Evolutionary conservation across 2,888 invertebrate genomes (phyloP).

Genomic region (Dryococelus australis): DNA sequence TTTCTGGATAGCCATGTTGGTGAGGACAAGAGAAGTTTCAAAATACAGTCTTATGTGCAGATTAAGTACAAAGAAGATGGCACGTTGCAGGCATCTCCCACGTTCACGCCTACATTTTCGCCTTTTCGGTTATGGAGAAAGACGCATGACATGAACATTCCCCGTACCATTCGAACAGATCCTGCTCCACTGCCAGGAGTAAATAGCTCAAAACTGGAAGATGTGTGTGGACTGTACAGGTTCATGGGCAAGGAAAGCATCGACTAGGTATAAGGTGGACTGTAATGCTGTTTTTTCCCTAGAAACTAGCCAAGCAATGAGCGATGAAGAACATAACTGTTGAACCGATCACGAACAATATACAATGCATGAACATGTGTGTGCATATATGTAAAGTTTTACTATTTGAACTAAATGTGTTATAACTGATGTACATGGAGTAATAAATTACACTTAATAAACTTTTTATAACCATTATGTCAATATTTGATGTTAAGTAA

Average conservation of each 20-base stretch:
- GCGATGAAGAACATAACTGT: neutral
- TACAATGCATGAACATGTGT: neutral
- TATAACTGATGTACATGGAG: neutral
- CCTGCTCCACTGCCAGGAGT: constrained; percentile 17
- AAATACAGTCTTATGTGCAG: constrained; percentile 23
- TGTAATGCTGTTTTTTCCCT: neutral
- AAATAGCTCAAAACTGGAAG: neutral
- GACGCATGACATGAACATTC: neutral
- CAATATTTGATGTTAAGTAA: neutral
- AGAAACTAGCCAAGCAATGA: neutral
- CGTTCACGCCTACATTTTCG: neutral
- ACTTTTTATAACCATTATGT: neutral
- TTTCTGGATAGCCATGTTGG: neutral
- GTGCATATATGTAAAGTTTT: neutral
- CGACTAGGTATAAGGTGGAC: neutral
- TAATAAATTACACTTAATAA: neutral
- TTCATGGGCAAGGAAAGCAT: constrained; percentile 17
- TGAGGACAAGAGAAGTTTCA: neutral
- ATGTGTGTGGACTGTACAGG: neutral
- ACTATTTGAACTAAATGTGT: neutral
- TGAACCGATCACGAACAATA: neutral
- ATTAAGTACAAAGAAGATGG: neutral
- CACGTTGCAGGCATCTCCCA: neutral
- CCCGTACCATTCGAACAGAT: constrained; percentile 19
- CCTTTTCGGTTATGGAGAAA: constrained; percentile 20